Conservation (phyloP, 2,113 vertebrate genomes). For the Anarhynchus alexandrinus region DNA sequence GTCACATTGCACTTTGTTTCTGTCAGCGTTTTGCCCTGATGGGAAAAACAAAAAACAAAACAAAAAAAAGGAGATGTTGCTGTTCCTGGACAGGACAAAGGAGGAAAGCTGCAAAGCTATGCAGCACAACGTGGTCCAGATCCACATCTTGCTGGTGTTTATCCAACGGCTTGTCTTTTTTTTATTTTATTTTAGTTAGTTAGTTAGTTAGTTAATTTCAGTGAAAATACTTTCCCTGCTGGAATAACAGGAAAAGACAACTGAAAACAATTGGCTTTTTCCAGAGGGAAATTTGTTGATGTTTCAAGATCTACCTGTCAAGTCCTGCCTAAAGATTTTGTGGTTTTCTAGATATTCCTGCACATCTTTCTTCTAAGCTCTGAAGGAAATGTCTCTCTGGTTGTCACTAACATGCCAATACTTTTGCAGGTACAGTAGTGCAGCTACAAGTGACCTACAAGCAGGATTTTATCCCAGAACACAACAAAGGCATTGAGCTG, state of each 20-base stretch:
- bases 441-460: neutral
- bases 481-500: neutral
- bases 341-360: neutral
- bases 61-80: neutral
- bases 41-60: neutral
- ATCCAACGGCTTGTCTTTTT: neutral
- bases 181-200: no score
- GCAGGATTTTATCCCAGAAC: neutral
- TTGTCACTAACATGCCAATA: neutral
- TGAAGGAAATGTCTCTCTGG: neutral
- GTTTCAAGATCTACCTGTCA: neutral
- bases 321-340: neutral
- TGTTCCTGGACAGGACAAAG: neutral
- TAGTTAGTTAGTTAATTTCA: neutral
- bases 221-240: neutral
- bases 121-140: neutral
- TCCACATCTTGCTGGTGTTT: neutral
- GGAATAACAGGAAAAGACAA: neutral
- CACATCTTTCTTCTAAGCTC: neutral
- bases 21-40: neutral
- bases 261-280: neutral
- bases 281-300: neutral
- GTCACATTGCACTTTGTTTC: neutral
- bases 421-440: neutral
- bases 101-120: neutral